These are phyloP conservation scores for Tridacna crocea DNA, from an alignment of 2,888 invertebrate genomes.

Conservation along the genomic window DNA sequence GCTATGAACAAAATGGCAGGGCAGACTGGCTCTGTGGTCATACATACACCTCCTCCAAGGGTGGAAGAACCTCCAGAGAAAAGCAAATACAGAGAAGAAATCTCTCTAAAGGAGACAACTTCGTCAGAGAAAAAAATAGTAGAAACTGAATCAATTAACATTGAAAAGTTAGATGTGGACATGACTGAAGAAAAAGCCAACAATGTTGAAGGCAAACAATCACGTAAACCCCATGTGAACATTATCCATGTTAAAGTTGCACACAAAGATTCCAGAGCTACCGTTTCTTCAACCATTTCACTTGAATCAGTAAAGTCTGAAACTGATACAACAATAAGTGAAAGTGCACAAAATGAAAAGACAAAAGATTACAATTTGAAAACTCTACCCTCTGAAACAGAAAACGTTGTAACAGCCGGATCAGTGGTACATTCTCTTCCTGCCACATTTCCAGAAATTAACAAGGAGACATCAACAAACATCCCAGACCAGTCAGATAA, in stretches of 20 bases:
- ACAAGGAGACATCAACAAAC: neutral
- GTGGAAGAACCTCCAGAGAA: neutral
- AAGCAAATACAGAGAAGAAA: neutral
- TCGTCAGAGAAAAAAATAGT: too few species aligned
- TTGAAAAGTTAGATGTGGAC: too few species aligned
- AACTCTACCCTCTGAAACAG: neutral
- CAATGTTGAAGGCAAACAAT: too few species aligned
- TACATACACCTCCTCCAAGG: neutral
- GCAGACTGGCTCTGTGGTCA: neutral
- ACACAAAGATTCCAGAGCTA: neutral
- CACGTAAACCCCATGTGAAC: neutral
- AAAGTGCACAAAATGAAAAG: neutral
- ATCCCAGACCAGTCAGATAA: neutral
- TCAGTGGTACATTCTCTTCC: neutral
- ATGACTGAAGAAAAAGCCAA: too few species aligned
- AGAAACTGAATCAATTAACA: neutral
- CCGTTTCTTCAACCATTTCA: neutral
- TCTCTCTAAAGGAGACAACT: too few species aligned
- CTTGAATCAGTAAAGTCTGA: neutral
- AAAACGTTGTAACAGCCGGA: neutral
- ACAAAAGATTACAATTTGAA: neutral
- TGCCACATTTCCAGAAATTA: neutral
- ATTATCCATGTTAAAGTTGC: conserved; percentile 22
- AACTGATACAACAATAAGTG: neutral
- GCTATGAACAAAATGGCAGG: neutral